These are phyloP conservation scores for Engystomops pustulosus DNA, from an alignment of 2,113 vertebrate genomes.

Conservation along the genomic window DNA sequence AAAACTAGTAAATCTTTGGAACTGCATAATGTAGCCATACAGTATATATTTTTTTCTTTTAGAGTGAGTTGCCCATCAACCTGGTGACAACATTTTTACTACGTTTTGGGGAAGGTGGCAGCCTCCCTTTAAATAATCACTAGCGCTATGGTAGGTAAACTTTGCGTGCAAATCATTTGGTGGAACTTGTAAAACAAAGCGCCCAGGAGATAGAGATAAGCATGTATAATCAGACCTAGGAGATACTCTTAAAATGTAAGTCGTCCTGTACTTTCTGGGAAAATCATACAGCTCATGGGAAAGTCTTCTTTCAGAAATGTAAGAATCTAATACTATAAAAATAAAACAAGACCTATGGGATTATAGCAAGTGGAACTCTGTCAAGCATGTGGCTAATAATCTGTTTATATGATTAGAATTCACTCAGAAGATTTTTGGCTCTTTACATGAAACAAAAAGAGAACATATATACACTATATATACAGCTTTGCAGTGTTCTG, in stretches of 20 bases:
- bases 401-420: slow-evolving; percentile 14
- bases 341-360: not conserved
- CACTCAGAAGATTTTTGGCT: not conserved
- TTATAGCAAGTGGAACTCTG: not conserved
- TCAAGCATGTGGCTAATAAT: slow-evolving; percentile 22
- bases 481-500: not conserved
- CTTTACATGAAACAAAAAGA: slow-evolving; percentile 21
- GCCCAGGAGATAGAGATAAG: not conserved
- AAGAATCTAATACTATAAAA: slow-evolving; percentile 17
- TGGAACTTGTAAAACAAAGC: too few species aligned
- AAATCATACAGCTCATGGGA: not conserved
- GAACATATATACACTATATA: slow-evolving; percentile 6
- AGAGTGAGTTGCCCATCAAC: too few species aligned
- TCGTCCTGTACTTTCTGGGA: slow-evolving; percentile 26
- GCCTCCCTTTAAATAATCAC: not conserved
- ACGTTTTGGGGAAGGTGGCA: too few species aligned
- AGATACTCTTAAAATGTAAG: not conserved
- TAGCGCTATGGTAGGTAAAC: not conserved
- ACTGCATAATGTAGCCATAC: too few species aligned
- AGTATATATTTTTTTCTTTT: too few species aligned
- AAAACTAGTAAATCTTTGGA: too few species aligned
- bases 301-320: not conserved
- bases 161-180: not conserved
- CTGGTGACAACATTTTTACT: too few species aligned
- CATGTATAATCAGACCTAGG: not conserved